Evolutionary conservation across 1,140 invertebrate genomes (phyloP), one percentile per base, ranked within the genome.

Genomic region (Bombus picipes): DNA sequence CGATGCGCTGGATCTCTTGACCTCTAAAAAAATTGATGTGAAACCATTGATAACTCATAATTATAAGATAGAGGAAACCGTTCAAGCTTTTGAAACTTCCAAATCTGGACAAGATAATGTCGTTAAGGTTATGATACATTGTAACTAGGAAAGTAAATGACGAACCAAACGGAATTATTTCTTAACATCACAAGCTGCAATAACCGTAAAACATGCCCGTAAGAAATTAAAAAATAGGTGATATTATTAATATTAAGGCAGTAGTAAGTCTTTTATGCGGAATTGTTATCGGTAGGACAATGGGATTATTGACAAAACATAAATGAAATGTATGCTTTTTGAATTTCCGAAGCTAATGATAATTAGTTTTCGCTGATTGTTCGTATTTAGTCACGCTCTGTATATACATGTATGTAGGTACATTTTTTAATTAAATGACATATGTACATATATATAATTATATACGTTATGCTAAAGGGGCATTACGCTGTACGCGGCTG

Each of bases 51-150:
- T 99, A 28, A 99, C 98, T 2, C 99, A 99, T 95, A 97, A 98
- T 92, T 99, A 97, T 94, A 96, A 96, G 78, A 95, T 99, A 2
- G 98, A 98, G 91, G 97, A 99, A 79, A 97, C 98, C 0, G 86
- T 97, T 0, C 95, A 98, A 93, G 99, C 99, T 1, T 99, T 99
- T 94, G 97, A 99, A 90, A 97, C 97, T 8, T 97, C 98, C 0
- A 97, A 96, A 88, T 96, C 96, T 71, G 97, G 97, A 65, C 89
- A 93, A 87, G 97, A 96, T 59, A 97, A 96, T 82, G 97, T 98
- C 22, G 97, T 99, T 88, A 99, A 99, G 95, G 97, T 99, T 88
- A 98, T 99, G 96, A 99, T 99, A 88, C 97, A 98, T 89, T 98
- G 98, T 25, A 96, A 97, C 43, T 92, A 90, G 84, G 71, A 18